Evolutionary conservation across 2,888 invertebrate species (phyloP), one percentile per base, ranked within the genome.

Genomic region (Aporophyla nigra): DNA sequence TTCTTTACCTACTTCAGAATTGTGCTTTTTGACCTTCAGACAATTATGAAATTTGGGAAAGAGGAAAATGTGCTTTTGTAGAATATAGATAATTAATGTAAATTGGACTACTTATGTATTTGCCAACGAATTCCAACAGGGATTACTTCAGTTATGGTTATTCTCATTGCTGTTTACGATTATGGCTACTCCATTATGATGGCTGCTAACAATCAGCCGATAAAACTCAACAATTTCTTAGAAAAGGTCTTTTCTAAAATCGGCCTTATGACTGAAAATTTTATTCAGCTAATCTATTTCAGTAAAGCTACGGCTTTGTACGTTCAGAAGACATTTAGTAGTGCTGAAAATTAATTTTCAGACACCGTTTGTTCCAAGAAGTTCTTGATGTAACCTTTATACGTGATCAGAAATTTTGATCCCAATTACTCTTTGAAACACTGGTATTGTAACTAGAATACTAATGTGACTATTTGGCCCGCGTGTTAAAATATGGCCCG

Each of bases 11-110:
- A 21, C n/a, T 53, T n/a, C 7, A 2, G 16, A 59, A 46, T 43
- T 5, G 27, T 43, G 27, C 12, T 46, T 33, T 66, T 33, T 53
- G 76, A 77, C 53, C 67, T 76, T 59, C 24, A 14, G 2, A 46
- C 21, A 51, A 43, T 51, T 33, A 65, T 58, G 16, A 46, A 65
- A 65, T 14, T 56, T 75, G 5, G 2, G 2, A 51, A 63, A 1
- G 14, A 51, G 43, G 12, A 43, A 43, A 43, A 43, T 43, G 43
- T 43, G 43, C 43, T 43, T 43, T 43, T 43, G 43, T 43, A 9
- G 43, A 43, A 43, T 43, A 43, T 43, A 43, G 43, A 43, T 9
- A 43, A 43, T 43, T 9, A 43, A 43, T 43, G 43, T 43, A 43
- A 43, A 43, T 9, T 43, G 43, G 43, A 43, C n/a, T n/a, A n/a